Base-by-base conservation (phyloP, 2,797 vertebrate species). In the Pipistrellus nathusii region DNA sequence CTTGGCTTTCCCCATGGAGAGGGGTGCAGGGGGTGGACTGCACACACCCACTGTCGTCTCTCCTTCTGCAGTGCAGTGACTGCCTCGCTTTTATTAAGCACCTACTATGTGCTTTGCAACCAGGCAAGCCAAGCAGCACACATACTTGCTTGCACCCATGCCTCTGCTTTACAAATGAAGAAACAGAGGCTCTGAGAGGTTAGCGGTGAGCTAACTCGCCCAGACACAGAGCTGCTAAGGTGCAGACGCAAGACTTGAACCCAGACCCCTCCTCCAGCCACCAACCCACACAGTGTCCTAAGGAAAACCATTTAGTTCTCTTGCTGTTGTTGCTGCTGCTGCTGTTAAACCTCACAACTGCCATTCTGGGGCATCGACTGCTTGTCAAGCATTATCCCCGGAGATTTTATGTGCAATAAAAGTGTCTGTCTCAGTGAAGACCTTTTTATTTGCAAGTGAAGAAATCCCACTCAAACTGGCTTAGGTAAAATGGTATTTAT, bases 11-110 rank as follows among this genome's bases (percentile, higher is more conserved):
- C 57, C 15, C 1, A 0, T 8, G 9, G 46, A 59, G 72, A 25
- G 57, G 68, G 15, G 5, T 6, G 2, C 11, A 11, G 7, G 4
- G 48, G 20, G n/a, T 18, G 59, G 75, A 32, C 12, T 9, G 41
- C 7, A 18, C 17, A 0, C 0, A 0, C 0, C 0, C 1, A 0
- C 7, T 14, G 46, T 8, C 18, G 27, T 64, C 62, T 30, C 8
- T 82, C 48, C 59, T 83, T 55, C 25, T 13, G 1, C 6, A 21
- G 80, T 3, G 21, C n/a, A 23, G 8, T 4, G 35, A 44, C 51
- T 8, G 6, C 2, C 46, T 69, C 0, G 8, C 66, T 18, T 48
- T 78, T 57, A 30, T 14, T 25, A 51, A 71, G 35, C 68, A n/a
- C 44, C 35, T 51, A n/a, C 51, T 15, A 17, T 3, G 32, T 32